phyloP scores from a whole-genome alignment of 2,888 invertebrate genomes.

The Dione juno region DNA sequence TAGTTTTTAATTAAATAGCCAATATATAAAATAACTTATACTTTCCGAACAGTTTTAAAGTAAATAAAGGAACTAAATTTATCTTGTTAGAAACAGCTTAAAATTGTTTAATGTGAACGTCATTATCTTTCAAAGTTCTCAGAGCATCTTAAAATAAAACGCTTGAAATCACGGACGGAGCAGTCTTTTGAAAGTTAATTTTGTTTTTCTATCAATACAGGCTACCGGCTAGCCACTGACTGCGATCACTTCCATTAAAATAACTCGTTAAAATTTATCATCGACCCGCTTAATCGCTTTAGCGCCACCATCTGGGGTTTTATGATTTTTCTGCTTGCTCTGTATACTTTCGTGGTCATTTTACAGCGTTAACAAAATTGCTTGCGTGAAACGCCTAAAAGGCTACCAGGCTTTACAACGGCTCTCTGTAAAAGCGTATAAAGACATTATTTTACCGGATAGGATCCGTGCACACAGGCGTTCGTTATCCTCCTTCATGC shows the following conservation, averaged over 20 bases:
- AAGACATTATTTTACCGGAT: conserved; percentile 46
- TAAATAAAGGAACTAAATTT: conserved; percentile 16
- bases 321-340: conserved; percentile 83
- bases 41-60: not conserved
- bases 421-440: conserved; percentile 23
- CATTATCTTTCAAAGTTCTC: conserved; percentile 51
- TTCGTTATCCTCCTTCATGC: conserved; percentile 39
- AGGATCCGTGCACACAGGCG: conserved; percentile 28
- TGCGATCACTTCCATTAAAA: conserved; percentile 83
- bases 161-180: conserved; percentile 59
- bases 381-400: conserved; percentile 66
- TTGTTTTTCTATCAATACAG: conserved; percentile 81
- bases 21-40: not conserved
- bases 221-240: conserved; percentile 79
- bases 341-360: conserved; percentile 80
- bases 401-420: conserved; percentile 51
- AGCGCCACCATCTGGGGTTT: conserved; percentile 83
- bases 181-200: conserved; percentile 75
- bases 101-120: conserved; percentile 45
- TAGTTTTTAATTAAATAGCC: not conserved
- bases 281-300: conserved; percentile 83
- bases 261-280: conserved; percentile 84
- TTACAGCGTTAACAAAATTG: conserved; percentile 76
- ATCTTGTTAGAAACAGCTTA: conserved; percentile 36
- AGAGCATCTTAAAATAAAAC: conserved; percentile 48